These are phyloP conservation scores for Pseudomyrmex concolor DNA, from an alignment of 1,140 invertebrate genomes.

Conservation along the genomic window DNA sequence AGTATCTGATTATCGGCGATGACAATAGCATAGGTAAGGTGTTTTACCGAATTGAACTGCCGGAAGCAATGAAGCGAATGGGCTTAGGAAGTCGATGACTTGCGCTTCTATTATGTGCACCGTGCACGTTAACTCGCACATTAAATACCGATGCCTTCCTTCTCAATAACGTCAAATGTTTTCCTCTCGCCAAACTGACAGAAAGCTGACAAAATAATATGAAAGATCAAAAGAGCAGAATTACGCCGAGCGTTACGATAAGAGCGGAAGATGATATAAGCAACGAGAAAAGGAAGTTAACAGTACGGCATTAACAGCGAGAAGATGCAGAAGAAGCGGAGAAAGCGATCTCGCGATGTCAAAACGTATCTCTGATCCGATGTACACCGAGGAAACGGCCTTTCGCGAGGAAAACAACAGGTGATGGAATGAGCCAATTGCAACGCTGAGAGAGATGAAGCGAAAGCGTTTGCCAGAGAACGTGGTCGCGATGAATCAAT, in stretches of 20 bases:
- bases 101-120: constrained; percentile 31
- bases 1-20: constrained; percentile 49
- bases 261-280: constrained; percentile 25
- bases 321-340: constrained; percentile 25
- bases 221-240: background rate
- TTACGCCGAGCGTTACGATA: constrained; percentile 7
- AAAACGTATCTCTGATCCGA: constrained; percentile 41
- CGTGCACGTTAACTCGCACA: constrained; percentile 7
- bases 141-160: constrained; percentile 6
- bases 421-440: constrained; percentile 40
- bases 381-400: constrained; percentile 26
- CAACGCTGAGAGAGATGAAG: constrained; percentile 47
- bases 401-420: constrained; percentile 54
- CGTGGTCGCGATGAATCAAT: background rate
- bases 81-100: constrained; percentile 11
- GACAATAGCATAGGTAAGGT: constrained; percentile 51
- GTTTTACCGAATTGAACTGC: constrained; percentile 33
- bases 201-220: background rate
- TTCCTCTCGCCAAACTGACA: no score
- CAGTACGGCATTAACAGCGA: background rate
- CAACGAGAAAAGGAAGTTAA: background rate
- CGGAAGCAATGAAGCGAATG: constrained; percentile 47
- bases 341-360: constrained; percentile 49
- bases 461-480: constrained; percentile 26
- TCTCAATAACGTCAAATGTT: background rate